Conservation (phyloP, 2,113 vertebrate genomes). For the Hippocampus barbouri region DNA sequence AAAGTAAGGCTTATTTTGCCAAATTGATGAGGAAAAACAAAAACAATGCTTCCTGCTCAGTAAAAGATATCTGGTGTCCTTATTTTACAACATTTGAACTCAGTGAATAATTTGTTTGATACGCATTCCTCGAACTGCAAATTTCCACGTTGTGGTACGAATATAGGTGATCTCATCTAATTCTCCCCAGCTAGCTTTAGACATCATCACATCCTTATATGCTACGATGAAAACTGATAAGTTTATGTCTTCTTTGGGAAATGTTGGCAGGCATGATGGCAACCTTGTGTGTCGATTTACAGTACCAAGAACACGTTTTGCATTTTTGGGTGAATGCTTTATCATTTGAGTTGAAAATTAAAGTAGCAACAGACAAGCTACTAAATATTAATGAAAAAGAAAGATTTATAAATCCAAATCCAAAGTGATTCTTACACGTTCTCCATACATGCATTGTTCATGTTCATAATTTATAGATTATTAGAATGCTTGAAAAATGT, state of each 20-base stretch:
- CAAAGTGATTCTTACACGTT: neutral
- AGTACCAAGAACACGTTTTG: neutral
- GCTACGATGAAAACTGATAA: neutral
- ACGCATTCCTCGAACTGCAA: too few relatives aligned
- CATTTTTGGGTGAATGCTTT: neutral
- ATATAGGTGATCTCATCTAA: too few relatives aligned
- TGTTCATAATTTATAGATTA: neutral
- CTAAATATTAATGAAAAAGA: too few relatives aligned
- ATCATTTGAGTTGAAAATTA: neutral
- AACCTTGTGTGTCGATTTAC: neutral
- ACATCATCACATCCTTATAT: slow-evolving; percentile 17
- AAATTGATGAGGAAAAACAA: neutral
- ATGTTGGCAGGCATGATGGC: neutral
- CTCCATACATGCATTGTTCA: neutral
- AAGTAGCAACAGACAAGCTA: neutral
- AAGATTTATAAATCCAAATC: too few relatives aligned
- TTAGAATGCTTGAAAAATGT: too few relatives aligned
- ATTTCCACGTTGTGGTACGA: too few relatives aligned
- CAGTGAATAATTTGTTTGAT: too few relatives aligned
- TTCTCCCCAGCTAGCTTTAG: too few relatives aligned
- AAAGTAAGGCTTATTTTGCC: neutral
- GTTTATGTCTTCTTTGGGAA: neutral
- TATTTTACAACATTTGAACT: too few relatives aligned
- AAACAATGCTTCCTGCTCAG: neutral
- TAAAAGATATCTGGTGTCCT: neutral